These are phyloP conservation scores for Physella acuta DNA, from an alignment of 1,140 invertebrate genomes.

Conservation along the genomic window DNA sequence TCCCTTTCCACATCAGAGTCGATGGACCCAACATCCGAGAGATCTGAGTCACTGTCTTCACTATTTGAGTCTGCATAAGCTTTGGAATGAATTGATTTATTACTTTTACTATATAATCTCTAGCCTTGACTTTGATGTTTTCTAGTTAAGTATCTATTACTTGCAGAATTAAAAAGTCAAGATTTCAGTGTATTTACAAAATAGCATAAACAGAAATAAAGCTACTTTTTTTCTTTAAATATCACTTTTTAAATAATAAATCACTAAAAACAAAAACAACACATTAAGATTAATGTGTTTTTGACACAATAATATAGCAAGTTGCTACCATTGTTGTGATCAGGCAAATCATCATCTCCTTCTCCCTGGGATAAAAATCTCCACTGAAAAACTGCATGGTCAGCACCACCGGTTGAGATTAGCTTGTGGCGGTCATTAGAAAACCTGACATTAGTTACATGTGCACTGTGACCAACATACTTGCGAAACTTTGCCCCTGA, in stretches of 20 bases:
- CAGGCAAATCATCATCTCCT: constrained; percentile 36
- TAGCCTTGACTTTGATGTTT: background rate
- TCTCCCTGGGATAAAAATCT: constrained; percentile 45
- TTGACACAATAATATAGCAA: too few species aligned
- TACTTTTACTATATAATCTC: background rate
- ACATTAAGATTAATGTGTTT: too few species aligned
- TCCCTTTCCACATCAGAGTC: constrained; percentile 60
- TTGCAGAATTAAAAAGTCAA: too few species aligned
- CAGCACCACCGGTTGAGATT: constrained; percentile 58
- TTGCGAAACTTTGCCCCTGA: constrained; percentile 60
- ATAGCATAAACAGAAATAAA: too few species aligned
- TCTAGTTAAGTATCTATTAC: too few species aligned
- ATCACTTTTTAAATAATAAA: too few species aligned
- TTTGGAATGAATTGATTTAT: constrained; percentile 32
- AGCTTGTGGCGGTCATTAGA: constrained; percentile 53
- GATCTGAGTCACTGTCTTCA: constrained; percentile 59
- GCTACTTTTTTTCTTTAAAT: too few species aligned
- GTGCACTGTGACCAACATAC: constrained; percentile 61
- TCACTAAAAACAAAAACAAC: too few species aligned
- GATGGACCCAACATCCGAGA: constrained; percentile 57
- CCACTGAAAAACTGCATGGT: constrained; percentile 62
- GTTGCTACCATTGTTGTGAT: constrained; percentile 49
- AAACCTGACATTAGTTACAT: constrained; percentile 61
- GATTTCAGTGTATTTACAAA: too few species aligned
- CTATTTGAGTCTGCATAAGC: constrained; percentile 59